Evolutionary conservation across 2,113 vertebrate genomes (phyloP), one percentile per base, ranked within the genome.

Genomic region (Phalacrocorax pelagicus): DNA sequence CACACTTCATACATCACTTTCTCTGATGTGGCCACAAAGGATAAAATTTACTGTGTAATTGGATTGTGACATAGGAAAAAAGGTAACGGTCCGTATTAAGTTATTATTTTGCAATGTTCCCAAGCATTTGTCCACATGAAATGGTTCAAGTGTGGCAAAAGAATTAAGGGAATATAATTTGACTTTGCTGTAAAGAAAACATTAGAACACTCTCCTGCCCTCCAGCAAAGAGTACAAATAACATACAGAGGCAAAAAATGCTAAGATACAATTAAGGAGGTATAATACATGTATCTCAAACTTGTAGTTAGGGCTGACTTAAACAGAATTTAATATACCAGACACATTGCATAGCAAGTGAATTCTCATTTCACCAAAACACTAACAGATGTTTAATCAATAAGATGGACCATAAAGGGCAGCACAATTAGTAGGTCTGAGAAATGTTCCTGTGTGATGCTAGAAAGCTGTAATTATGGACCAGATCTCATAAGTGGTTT

Each of bases 381-480:
- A 92, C 65, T 96, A 96, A 94, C 95, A 97, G 95, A 95, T 94
- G 72, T 98, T 96, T 97, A 96, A 97, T 97, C 77, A 95, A 88
- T 96, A 97, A 97, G 96, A 95, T 89, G 95, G 34, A 96, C 88
- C 90, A 92, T 97, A 97, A 97, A 97, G 92, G 69, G 80, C 55
- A 95, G 54, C 69, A 93, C 63, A 96, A 92, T 89, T 96, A 96
- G 62, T 90, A 96, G 94, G 73, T 77, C 91, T 93, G 92, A 96
- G 79, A 95, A 88, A 95, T 96, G 90, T 85, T 93, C 97, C 87
- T 59, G 75, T 97, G 84, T 93, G 93, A 92, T 93, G 86, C 89
- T 96, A 88, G 93, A 95, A 96, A 97, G 92, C 95, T 96, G 95
- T 97, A 96, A 97, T 98, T 97, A 98, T 83, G 86, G 84, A 96